Percentiles rank a stretch among this genome's conserved stretches.
These are phyloP conservation scores for Condylura cristata DNA, from an alignment of 2,113 vertebrate genomes.

Conservation along the genomic window DNA sequence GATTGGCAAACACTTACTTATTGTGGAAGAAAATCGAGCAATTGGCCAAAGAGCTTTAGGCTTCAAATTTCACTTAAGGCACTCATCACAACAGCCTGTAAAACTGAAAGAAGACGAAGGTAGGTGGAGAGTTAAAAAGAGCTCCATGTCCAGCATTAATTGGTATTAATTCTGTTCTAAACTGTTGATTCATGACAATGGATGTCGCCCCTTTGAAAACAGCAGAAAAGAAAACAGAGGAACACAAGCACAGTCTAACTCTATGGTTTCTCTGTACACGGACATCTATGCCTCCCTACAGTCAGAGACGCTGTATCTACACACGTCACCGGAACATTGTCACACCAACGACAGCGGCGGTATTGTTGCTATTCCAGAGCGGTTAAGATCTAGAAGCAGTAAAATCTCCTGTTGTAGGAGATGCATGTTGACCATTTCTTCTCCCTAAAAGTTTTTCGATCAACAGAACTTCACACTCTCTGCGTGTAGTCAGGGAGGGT, in stretches of 20 bases:
- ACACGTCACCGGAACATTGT: not conserved
- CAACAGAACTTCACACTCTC: not conserved
- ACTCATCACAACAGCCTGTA: not conserved
- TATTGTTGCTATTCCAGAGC: not conserved
- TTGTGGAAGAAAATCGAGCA: not conserved
- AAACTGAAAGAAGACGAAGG: not conserved
- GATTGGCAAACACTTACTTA: not conserved
- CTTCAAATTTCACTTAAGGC: not conserved
- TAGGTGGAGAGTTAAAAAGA: not conserved
- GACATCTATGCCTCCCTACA: not conserved
- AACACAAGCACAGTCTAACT: not conserved
- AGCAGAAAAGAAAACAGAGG: not conserved
- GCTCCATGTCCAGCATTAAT: not conserved
- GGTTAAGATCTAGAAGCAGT: not conserved
- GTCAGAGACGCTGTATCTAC: not conserved
- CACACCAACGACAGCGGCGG: not conserved
- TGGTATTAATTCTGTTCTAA: not conserved
- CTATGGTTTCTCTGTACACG: not conserved
- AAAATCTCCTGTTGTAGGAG: not conserved
- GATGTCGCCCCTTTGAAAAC: not conserved
- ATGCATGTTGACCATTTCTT: not conserved
- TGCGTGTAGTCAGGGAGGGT: slow-evolving; percentile 86
- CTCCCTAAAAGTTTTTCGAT: not conserved
- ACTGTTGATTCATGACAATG: not conserved
- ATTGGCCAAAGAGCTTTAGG: not conserved